phyloP scores from a whole-genome alignment of 2,113 vertebrate genomes.

The Lepidothrix coronata region DNA sequence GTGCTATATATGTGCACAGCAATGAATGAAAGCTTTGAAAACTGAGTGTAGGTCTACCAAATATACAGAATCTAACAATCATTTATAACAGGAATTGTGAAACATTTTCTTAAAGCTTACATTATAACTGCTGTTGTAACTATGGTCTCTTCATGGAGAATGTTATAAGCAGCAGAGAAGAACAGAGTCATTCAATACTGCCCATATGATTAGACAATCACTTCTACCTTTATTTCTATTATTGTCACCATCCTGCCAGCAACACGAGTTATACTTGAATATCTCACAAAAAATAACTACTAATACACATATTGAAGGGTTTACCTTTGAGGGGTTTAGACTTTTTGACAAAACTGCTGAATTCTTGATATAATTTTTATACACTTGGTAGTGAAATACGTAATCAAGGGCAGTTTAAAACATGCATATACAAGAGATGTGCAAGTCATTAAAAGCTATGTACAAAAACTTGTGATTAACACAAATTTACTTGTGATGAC shows the following conservation, averaged over 20 bases:
- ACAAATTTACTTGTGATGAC: background rate
- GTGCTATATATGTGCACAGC: background rate
- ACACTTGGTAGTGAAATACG: background rate
- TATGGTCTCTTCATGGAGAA: background rate
- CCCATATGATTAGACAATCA: background rate
- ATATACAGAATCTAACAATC: background rate
- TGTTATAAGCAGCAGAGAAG: background rate
- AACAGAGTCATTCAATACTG: background rate
- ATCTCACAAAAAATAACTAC: background rate
- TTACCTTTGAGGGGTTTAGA: background rate
- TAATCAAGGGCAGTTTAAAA: background rate
- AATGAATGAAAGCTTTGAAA: background rate
- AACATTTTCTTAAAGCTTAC: background rate
- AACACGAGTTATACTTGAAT: background rate
- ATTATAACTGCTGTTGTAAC: background rate
- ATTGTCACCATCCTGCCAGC: background rate
- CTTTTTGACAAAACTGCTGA: background rate
- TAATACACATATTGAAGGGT: background rate
- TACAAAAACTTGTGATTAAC: background rate
- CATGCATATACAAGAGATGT: background rate
- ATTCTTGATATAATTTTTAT: background rate
- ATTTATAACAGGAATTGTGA: background rate
- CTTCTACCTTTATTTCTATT: background rate
- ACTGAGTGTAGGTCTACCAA: background rate
- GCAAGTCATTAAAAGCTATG: background rate